phyloP scores from a whole-genome alignment of 2,888 invertebrate genomes.

The Cheilosia scutellata region DNA sequence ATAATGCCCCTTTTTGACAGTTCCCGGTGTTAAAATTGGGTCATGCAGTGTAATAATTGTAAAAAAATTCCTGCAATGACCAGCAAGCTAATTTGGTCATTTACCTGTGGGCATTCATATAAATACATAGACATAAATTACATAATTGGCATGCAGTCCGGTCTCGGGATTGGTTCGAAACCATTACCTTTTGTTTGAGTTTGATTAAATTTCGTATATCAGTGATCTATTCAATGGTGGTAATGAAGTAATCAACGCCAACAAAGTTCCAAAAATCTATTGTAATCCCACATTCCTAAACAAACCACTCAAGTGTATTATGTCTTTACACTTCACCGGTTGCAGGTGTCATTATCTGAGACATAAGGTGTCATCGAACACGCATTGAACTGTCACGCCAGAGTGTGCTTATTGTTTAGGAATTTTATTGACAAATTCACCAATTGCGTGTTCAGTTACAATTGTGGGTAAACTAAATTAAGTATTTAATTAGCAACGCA shows the following conservation, averaged over 20 bases:
- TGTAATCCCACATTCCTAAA: background rate
- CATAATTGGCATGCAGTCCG: too few relatives aligned
- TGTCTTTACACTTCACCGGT: constrained; percentile 5
- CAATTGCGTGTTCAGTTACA: background rate
- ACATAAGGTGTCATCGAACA: constrained; percentile 41
- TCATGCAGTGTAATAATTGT: too few relatives aligned
- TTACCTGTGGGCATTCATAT: too few relatives aligned
- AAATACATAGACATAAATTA: too few relatives aligned
- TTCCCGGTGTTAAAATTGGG: too few relatives aligned
- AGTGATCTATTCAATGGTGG: too few relatives aligned
- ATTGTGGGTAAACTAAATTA: constrained; percentile 17
- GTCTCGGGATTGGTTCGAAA: too few relatives aligned
- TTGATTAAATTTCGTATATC: background rate
- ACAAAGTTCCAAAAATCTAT: background rate
- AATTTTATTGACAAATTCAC: constrained; percentile 12
- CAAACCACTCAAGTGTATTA: background rate
- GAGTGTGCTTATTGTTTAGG: constrained; percentile 26
- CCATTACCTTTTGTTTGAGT: too few relatives aligned
- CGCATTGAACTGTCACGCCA: constrained; percentile 42
- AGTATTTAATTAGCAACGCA: constrained; percentile 11
- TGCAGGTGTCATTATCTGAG: background rate
- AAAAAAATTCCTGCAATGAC: too few relatives aligned
- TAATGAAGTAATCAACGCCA: background rate
- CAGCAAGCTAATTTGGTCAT: too few relatives aligned
- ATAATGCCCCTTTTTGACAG: too few relatives aligned